Conservation (phyloP, 2,797 vertebrate genomes). For the Phrynocephalus forsythii region DNA sequence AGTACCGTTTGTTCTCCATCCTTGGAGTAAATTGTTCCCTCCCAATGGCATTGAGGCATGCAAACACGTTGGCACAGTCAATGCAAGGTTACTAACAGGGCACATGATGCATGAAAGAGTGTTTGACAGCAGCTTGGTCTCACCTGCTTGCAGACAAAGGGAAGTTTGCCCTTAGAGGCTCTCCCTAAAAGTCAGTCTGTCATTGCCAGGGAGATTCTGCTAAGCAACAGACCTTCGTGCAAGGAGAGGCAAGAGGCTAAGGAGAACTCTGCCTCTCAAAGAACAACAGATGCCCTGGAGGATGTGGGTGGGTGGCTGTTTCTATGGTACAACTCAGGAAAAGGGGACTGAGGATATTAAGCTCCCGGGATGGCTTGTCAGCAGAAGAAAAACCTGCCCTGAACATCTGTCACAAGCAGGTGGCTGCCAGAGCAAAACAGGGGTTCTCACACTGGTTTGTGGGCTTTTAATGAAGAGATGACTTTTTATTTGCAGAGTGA, state of each 20-base stretch:
- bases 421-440: neutral
- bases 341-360: neutral
- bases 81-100: neutral
- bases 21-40: neutral
- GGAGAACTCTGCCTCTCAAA: neutral
- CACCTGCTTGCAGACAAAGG: neutral
- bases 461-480: conserved; percentile 12
- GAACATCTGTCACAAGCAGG: neutral
- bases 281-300: conserved; percentile 34
- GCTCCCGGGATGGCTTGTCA: conserved; percentile 4
- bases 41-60: neutral
- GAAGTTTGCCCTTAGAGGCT: neutral
- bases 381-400: neutral
- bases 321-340: conserved; percentile 20
- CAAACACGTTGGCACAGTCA: neutral
- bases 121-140: neutral
- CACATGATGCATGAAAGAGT: neutral
- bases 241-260: conserved; percentile 5
- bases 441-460: conserved; percentile 12
- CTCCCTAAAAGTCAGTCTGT: neutral
- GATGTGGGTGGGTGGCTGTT: conserved; percentile 26
- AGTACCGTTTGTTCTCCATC: neutral
- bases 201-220: conserved; percentile 5
- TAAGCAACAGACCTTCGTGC: conserved; percentile 2
- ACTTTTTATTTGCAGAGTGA: conserved; percentile 4